These are phyloP conservation scores for Resseliella maxima DNA, from an alignment of 2,888 invertebrate species.

Conservation along the genomic window DNA sequence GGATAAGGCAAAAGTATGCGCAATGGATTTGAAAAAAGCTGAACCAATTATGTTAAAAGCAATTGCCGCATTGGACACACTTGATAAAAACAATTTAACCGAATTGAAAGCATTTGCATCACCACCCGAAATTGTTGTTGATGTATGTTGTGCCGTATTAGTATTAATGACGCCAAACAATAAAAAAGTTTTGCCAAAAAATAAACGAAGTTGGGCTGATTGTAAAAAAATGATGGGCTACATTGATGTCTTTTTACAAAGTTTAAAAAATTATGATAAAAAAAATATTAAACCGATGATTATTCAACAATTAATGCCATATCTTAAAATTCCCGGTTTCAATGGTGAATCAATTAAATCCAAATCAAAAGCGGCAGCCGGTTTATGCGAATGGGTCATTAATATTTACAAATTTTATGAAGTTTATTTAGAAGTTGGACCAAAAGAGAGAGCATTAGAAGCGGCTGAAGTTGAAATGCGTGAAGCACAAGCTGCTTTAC, in stretches of 20 bases:
- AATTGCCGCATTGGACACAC: conserved; percentile 92
- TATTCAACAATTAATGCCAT: conserved; percentile 78
- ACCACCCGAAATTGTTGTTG: conserved; percentile 90
- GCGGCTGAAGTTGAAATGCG: conserved; percentile 87
- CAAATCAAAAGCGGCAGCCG: conserved; percentile 92
- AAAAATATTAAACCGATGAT: conserved; percentile 91
- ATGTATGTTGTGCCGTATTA: conserved; percentile 87
- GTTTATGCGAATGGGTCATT: conserved; percentile 93
- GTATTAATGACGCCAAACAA: conserved; percentile 78
- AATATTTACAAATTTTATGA: conserved; percentile 91
- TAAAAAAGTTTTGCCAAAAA: conserved; percentile 79
- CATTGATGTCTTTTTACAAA: conserved; percentile 86
- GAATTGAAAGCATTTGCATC: conserved; percentile 98
- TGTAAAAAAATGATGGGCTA: conserved; percentile 91
- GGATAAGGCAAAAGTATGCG: conserved; percentile 82
- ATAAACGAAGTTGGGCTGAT: conserved; percentile 93
- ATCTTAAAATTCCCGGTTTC: conserved; percentile 62
- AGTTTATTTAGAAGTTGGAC: conserved; percentile 91
- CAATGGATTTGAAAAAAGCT: conserved; percentile 91
- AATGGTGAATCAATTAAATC: neutral
- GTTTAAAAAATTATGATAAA: conserved; percentile 88
- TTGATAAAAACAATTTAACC: conserved; percentile 95
- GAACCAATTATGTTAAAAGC: conserved; percentile 94
- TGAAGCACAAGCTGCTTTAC: conserved; percentile 83
- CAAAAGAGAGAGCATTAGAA: conserved; percentile 86